phyloP scores from a whole-genome alignment of 1,140 invertebrate species.

The Tribolium castaneum region DNA sequence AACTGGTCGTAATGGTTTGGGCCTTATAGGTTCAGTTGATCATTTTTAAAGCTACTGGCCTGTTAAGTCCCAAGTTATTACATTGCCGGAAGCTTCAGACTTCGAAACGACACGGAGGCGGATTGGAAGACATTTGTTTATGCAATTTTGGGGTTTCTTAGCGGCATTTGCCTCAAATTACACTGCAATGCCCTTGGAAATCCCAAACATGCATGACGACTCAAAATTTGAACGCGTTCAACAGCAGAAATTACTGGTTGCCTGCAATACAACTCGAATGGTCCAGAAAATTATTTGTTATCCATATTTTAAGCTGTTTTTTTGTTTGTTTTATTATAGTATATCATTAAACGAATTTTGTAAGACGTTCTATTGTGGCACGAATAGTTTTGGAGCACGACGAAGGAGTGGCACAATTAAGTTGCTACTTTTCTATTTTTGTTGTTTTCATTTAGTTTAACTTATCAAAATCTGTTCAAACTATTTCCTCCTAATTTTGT shows the following conservation, averaged over 20 bases:
- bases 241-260: neutral
- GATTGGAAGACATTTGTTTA: slow-evolving; percentile 11
- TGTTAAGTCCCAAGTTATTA: slow-evolving; percentile 63
- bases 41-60: slow-evolving; percentile 61
- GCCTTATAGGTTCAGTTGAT: slow-evolving; percentile 63
- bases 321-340: no score
- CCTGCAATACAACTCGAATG: no score
- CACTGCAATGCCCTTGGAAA: slow-evolving; percentile 63
- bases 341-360: no score
- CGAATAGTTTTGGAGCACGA: no score
- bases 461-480: no score
- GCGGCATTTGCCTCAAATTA: slow-evolving; percentile 61
- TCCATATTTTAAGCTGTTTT: no score
- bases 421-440: no score
- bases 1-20: slow-evolving; percentile 52
- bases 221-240: neutral
- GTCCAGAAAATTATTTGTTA: no score
- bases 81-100: slow-evolving; percentile 34
- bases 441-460: no score
- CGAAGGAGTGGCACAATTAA: no score
- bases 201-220: slow-evolving; percentile 58
- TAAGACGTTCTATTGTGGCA: no score
- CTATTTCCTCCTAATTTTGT: no score
- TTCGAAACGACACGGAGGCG: neutral
- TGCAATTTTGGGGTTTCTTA: slow-evolving; percentile 62